Base-by-base conservation (phyloP, 2,888 invertebrate genomes). In the Melanostoma scalare region DNA sequence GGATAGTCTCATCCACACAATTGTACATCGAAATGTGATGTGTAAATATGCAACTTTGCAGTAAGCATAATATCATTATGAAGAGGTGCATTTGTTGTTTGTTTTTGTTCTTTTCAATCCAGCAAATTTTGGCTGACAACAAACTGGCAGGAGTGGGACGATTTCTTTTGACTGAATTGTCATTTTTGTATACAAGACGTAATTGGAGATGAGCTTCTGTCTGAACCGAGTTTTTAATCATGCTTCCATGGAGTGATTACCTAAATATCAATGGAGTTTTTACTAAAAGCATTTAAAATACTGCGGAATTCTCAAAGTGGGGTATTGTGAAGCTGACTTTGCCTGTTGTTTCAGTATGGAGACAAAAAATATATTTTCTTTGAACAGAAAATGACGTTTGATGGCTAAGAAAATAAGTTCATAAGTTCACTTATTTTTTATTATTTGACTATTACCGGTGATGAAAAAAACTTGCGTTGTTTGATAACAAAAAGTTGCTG, bases 181-280 rank as follows among this genome's bases (percentile, higher is more conserved):
- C 1, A 42, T 9, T 9, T 38, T 20, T 9, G 31, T 5, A 36
- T 35, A 31, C 55, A 35, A 50, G 33, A 76, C 50, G 56, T 52
- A 76, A 61, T 61, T 52, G 30, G 40, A 55, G 20, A 40, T 63
- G 50, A 65, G 71, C 50, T 50, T 71, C 38, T 65, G 63, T 71
- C 44, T 71, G 63, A 36, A 52, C 61, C 63, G 65, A 63, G 56
- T 38, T 48, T 10, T 50, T 40, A 30, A 65, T 71, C 77, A 77
- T 63, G 71, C 36, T 58, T 36, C 48, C 6, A 20, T 3, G 2
- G 77, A 65, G 33, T 77, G 77, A 52, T 44, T 52, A 42, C 40
- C 53, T 55, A 31, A 38, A 38, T 38, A 20, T 10, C 55, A 69
- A 20, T 55, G 36, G 36, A 6, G 20, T 8, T 46, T 46, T 5